These are phyloP conservation scores for Cheiracanthium punctorium DNA, from an alignment of 2,888 invertebrate genomes.

Conservation along the genomic window DNA sequence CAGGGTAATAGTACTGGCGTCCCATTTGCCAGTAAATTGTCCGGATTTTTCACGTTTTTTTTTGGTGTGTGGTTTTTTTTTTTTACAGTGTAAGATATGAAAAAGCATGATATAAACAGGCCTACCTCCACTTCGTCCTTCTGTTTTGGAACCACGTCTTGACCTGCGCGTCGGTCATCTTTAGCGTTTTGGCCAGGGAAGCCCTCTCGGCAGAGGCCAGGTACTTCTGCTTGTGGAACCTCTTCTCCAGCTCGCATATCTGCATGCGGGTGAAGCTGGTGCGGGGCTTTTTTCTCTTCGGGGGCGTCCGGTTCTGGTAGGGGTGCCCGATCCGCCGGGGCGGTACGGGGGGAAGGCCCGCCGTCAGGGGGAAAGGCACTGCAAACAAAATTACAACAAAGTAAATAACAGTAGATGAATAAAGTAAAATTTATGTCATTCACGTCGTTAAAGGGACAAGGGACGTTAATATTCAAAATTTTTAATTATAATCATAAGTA, in stretches of 20 bases:
- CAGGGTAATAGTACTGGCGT: too few species aligned
- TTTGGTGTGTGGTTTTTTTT: too few species aligned
- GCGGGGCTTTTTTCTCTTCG: constrained; percentile 98
- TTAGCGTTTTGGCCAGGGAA: constrained; percentile 93
- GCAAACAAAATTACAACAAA: background rate
- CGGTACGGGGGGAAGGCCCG: constrained; percentile 71
- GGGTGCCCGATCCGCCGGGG: constrained; percentile 95
- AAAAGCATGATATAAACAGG: too few species aligned
- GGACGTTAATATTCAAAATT: too few species aligned
- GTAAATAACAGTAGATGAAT: too few species aligned
- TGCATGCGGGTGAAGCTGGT: constrained; percentile 97
- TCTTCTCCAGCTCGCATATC: constrained; percentile 94
- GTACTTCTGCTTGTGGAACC: constrained; percentile 99
- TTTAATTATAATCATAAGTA: too few species aligned
- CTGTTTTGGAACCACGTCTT: constrained; percentile 99
- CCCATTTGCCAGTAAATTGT: too few species aligned
- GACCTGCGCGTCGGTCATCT: constrained; percentile 99
- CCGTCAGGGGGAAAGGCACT: constrained; percentile 67
- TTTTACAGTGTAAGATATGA: too few species aligned
- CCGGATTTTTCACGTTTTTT: too few species aligned
- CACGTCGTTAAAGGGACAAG: too few species aligned
- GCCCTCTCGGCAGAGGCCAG: constrained; percentile 97
- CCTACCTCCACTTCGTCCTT: constrained; percentile 98
- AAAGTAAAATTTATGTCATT: too few species aligned
- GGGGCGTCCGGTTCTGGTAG: constrained; percentile 98